Conservation (phyloP, 2,113 vertebrate species). For the Eurystomus gularis region DNA sequence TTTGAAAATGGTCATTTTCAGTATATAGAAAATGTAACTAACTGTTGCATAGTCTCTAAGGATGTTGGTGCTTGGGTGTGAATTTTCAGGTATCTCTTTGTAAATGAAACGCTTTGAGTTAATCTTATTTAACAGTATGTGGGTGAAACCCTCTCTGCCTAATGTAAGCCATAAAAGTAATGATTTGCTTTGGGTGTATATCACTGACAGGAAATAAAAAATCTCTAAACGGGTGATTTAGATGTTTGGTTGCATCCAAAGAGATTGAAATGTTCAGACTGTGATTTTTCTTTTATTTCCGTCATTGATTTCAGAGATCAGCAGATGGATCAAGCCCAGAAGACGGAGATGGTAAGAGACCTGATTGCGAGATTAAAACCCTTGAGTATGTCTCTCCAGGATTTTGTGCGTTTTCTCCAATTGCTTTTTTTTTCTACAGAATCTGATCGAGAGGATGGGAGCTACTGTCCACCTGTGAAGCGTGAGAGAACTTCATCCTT, state of each 20-base stretch:
- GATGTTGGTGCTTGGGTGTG: not conserved
- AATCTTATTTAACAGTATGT: not conserved
- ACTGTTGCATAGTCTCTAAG: not conserved
- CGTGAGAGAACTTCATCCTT: constrained; percentile 93
- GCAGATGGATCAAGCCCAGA: constrained; percentile 94
- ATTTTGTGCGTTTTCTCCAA: not conserved
- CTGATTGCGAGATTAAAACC: not conserved
- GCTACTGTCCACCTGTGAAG: constrained; percentile 92
- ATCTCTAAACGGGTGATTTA: not conserved
- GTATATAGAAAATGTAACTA: not conserved
- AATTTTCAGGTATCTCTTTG: not conserved
- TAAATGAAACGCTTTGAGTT: not conserved
- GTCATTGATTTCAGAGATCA: constrained; percentile 85
- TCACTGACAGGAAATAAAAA: not conserved
- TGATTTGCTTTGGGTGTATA: not conserved
- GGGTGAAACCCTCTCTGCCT: not conserved
- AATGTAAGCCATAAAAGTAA: not conserved
- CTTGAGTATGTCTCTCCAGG: rapidly evolving
- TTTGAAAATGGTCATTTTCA: not conserved
- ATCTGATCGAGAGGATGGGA: constrained; percentile 93
- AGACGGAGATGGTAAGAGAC: constrained; percentile 89
- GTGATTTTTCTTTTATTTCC: not conserved
- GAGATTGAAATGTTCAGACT: not conserved
- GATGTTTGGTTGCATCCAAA: not conserved
- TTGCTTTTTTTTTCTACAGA: constrained; percentile 70